phyloP scores from a whole-genome alignment of 2,888 invertebrate species.

The Zhuqinia jingwanae region DNA sequence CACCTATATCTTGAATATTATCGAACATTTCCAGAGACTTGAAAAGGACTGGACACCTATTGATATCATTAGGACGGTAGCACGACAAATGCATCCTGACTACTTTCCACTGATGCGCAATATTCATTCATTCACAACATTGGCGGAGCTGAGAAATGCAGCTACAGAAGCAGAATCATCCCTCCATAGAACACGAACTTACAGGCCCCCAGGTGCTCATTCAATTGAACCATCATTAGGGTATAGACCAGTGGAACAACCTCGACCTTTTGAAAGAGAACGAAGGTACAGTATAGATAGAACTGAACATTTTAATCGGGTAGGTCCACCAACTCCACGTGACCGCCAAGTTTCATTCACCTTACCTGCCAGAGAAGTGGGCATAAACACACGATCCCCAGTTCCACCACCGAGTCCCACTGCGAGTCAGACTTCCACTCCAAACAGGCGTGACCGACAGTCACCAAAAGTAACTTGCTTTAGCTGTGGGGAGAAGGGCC shows the following conservation, averaged over 20 bases:
- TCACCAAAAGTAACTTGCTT: slow-evolving; percentile 1
- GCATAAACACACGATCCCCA: too few species aligned
- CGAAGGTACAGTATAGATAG: not conserved
- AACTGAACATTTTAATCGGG: too few species aligned
- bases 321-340: too few species aligned
- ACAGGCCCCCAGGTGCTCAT: not conserved
- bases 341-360: too few species aligned
- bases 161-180: slow-evolving; percentile 39
- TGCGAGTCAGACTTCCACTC: too few species aligned
- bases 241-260: not conserved
- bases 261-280: too few species aligned
- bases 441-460: too few species aligned
- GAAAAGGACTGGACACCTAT: not conserved
- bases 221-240: slow-evolving; percentile 26
- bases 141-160: slow-evolving; percentile 18
- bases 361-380: too few species aligned
- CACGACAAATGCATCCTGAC: slow-evolving; percentile 32
- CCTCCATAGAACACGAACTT: not conserved
- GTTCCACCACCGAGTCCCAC: too few species aligned
- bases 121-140: not conserved
- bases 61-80: slow-evolving; percentile 12
- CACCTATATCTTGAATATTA: slow-evolving; percentile 14
- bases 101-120: slow-evolving; percentile 25
- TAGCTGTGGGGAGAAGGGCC: not conserved
- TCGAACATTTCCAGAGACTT: slow-evolving; percentile 32